Base-by-base conservation (phyloP, 1,140 invertebrate genomes). In the Pteromalus puparum region DNA sequence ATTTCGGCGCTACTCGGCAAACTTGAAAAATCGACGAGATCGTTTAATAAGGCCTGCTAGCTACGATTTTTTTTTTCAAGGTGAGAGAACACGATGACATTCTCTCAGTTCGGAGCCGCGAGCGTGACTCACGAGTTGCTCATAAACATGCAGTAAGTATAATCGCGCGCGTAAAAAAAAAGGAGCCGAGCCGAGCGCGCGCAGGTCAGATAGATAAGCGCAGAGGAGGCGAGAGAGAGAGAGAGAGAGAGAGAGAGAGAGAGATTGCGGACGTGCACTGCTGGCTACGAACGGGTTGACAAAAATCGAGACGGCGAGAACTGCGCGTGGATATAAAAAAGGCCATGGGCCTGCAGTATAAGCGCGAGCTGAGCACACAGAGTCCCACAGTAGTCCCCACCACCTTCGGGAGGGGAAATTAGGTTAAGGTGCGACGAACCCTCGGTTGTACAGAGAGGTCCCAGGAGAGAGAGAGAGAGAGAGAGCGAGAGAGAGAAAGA, bases 1-100 rank as follows among this genome's bases (percentile, higher is more conserved):
- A 93, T 93, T 86, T 85, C 91, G 15, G 68, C 76, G 86, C 75
- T 72, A n/a, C 34, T 75, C 34, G 73, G 46, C 68, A 65, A 84
- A 79, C 77, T 61, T 48, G 13, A 79, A 73, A 74, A 42, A 42
- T 34, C 42, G 74, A 53, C 1, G 24, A 53, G 21, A 61, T 61
- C 18, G 53, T 61, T 61, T 61, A 21, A 61, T 61, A 21, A 61
- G 53, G 53, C 53, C 53, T n/a, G 18, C 5, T 74, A 34, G 34
- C 15, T 15, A 46, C 18, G 42, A 9, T 5, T 72, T 72, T 83
- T 61, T 61, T 61, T 12, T 6, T 77, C 74, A 77, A 83, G 74
- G 74, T 75, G 18, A 74, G 26, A 28, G 28, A 21, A 6, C n/a
- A 38, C 48, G 48, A 68, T 83, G 82, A 76, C 81, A 82, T 75